Conservation (phyloP, 1,140 invertebrate species). For the Aleiodes sp. region DNA sequence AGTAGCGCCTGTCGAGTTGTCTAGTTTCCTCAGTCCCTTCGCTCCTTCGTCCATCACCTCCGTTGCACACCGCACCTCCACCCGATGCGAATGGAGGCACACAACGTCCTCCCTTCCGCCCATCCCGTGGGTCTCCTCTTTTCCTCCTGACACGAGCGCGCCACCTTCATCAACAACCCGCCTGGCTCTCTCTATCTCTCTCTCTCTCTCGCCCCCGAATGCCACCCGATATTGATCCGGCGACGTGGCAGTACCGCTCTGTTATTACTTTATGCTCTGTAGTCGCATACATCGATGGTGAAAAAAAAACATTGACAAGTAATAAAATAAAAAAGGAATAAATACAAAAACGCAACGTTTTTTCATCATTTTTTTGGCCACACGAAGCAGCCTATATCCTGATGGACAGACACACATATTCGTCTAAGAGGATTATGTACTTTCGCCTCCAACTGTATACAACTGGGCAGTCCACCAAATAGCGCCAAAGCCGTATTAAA, state of each 20-base stretch:
- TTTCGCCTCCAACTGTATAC: slow-evolving; percentile 26
- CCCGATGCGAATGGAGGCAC: background rate
- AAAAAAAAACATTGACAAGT: slow-evolving; percentile 20
- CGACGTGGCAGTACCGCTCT: slow-evolving; percentile 41
- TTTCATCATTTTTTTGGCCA: background rate
- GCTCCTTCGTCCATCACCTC: slow-evolving; percentile 38
- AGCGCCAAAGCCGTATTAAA: slow-evolving; percentile 22
- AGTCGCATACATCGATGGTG: slow-evolving; percentile 21
- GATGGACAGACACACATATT: slow-evolving; percentile 17
- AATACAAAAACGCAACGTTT: background rate
- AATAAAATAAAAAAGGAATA: background rate
- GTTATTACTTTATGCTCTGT: slow-evolving; percentile 54
- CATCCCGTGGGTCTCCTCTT: background rate
- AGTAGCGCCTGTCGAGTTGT: slow-evolving; percentile 15
- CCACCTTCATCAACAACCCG: slow-evolving; percentile 37
- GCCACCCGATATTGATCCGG: slow-evolving; percentile 58
- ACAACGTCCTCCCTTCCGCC: background rate
- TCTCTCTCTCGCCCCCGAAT: slow-evolving; percentile 42
- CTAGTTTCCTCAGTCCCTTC: slow-evolving; percentile 21
- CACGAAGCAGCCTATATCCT: background rate
- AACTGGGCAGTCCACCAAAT: slow-evolving; percentile 35
- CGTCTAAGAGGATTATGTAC: slow-evolving; percentile 21
- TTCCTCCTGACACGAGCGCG: slow-evolving; percentile 41
- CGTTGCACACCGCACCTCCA: slow-evolving; percentile 23
- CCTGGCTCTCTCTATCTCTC: slow-evolving; percentile 39